Base-by-base conservation (phyloP, 2,113 vertebrate genomes). In the Cinclus mexicanus region DNA sequence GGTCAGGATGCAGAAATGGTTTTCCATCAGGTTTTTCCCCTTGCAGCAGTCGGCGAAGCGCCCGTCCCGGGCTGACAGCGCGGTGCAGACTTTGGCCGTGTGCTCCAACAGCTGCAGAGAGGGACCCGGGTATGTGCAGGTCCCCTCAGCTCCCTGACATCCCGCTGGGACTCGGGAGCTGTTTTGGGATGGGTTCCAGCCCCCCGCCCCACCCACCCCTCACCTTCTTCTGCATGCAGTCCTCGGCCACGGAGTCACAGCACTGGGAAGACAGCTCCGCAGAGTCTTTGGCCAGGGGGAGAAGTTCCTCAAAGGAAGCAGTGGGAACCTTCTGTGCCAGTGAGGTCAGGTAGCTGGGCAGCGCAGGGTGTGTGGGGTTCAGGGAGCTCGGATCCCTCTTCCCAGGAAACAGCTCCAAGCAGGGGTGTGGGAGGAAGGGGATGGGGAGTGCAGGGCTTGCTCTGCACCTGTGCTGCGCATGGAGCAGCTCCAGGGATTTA, bases 311-410 rank as follows among this genome's bases (percentile, higher is more conserved):
- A 11, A 98, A 95, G 17, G 95, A 74, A 49, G 97, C 97, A 3
- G 41, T 29, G 6, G 97, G 98, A 12, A n/a, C 63, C 92, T 97
- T 98, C 71, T 98, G 98, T 4, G 97, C 83, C 11, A 98, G 94
- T 12, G 82, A 97, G 64, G 97, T 78, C 19, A 98, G 94, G 87
- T 96, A 93, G 93, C 98, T 98, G 85, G 53, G 94, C 5, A 65
- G 71, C 35, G 78, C 18, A 44, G 7, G 57, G 46, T 0, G 14
- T 2, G 18, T 6, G 5, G 19, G 84, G 47, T 18, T 52, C 9
- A 21, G 61, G 50, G 42, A 18, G 24, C 39, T 59, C 6, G 14
- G 60, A 35, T 14, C 19, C 17, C 28, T 14, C 11, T 15, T 39
- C 7, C 68, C 52, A 9, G 11, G 2, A 1, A 24, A 10, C 33